phyloP scores from a whole-genome alignment of 2,888 invertebrate genomes.

The Phalangium opilio region DNA sequence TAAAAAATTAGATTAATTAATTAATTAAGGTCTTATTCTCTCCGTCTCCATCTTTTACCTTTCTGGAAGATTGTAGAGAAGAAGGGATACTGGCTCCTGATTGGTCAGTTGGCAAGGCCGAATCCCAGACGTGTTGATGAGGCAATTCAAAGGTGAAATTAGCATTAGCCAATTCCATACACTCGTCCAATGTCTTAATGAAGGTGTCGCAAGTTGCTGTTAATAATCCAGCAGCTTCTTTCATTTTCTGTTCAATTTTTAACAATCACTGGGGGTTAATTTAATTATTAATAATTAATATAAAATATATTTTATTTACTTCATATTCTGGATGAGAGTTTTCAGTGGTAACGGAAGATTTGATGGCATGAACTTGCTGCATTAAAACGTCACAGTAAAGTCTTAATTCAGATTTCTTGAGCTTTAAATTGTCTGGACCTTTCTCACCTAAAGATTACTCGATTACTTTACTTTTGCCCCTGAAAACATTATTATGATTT shows the following conservation, averaged over 20 bases:
- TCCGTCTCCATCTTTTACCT: no score
- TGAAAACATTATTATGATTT: no score
- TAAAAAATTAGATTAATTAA: no score
- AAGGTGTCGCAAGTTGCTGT: slow-evolving; percentile 69
- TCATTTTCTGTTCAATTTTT: slow-evolving; percentile 3
- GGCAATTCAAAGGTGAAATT: slow-evolving; percentile 30
- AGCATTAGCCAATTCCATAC: slow-evolving; percentile 40
- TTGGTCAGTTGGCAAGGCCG: neutral
- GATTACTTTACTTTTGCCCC: no score
- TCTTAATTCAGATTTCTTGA: slow-evolving; percentile 59
- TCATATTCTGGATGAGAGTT: slow-evolving; percentile 26
- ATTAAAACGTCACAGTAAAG: slow-evolving; percentile 65
- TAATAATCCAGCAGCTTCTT: slow-evolving; percentile 52
- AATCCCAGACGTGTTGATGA: slow-evolving; percentile 22
- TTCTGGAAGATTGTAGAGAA: neutral
- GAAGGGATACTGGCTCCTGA: neutral
- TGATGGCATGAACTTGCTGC: slow-evolving; percentile 65
- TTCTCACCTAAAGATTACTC: slow-evolving; percentile 20
- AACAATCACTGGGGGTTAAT: no score
- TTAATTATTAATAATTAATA: no score
- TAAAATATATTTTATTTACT: neutral
- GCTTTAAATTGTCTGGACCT: slow-evolving; percentile 35
- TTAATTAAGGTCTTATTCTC: no score
- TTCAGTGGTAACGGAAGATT: slow-evolving; percentile 41
- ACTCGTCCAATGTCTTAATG: slow-evolving; percentile 62